phyloP scores from a whole-genome alignment of 2,113 vertebrate genomes.

The Ophthalmolycus amberensis region DNA sequence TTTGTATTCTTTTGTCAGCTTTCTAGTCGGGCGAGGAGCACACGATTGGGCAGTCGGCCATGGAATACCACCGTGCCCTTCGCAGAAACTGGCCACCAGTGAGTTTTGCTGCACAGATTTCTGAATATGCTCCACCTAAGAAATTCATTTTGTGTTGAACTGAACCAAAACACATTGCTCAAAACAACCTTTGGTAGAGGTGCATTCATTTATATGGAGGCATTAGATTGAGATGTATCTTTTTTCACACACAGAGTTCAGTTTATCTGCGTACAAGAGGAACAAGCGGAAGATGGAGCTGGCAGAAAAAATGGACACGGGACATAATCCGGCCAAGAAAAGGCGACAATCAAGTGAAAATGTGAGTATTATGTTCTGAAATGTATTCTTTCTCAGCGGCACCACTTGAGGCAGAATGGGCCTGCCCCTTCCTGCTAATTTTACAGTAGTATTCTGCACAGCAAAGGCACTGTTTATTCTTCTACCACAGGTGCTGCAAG shows the following conservation, averaged over 20 bases:
- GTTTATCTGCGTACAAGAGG: constrained; percentile 97
- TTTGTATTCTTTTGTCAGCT: constrained; percentile 81
- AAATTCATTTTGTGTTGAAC: background rate
- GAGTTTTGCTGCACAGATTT: constrained; percentile 78
- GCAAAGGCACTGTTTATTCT: background rate
- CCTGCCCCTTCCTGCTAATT: background rate
- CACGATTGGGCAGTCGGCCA: constrained; percentile 97
- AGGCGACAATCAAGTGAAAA: constrained; percentile 96
- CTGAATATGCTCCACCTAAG: background rate
- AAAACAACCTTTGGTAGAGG: background rate
- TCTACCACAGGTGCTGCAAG: background rate
- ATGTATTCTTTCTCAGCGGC: background rate
- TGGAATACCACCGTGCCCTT: constrained; percentile 94
- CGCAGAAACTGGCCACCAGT: constrained; percentile 98
- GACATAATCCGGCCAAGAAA: constrained; percentile 92
- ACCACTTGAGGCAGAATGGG: constrained; percentile 1
- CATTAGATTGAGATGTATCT: background rate
- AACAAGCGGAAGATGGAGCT: constrained; percentile 99
- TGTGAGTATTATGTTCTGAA: constrained; percentile 80
- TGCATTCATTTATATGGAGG: background rate
- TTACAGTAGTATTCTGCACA: background rate
- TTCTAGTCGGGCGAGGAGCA: constrained; percentile 97
- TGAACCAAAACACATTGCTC: background rate
- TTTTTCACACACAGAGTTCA: constrained; percentile 88
- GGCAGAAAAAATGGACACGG: constrained; percentile 95